A percentile compares a stretch with the other conserved stretches of the same genome.
These are phyloP conservation scores for Naja naja DNA, from an alignment of 2,113 vertebrate genomes.

Conservation along the genomic window DNA sequence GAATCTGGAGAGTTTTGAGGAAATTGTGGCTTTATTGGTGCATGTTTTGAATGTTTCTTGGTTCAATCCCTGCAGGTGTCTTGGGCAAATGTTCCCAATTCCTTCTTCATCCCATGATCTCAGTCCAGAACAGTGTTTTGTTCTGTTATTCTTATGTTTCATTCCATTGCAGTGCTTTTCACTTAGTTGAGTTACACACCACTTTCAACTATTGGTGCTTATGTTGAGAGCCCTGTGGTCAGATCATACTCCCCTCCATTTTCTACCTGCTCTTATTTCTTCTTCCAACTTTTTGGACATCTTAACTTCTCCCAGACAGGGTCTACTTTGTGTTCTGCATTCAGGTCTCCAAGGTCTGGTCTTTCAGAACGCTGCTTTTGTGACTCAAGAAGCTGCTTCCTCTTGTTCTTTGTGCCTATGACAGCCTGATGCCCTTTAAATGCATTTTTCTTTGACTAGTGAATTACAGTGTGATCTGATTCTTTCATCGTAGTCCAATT, in stretches of 20 bases:
- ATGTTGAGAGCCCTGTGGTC: not conserved
- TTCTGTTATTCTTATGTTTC: not conserved
- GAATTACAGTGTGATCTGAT: not conserved
- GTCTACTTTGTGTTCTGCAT: not conserved
- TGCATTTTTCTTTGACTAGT: not conserved
- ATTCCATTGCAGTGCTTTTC: not conserved
- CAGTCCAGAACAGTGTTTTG: not conserved
- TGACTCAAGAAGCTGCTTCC: not conserved
- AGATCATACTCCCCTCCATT: not conserved
- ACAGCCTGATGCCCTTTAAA: not conserved
- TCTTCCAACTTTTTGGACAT: not conserved
- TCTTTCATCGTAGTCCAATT: not conserved
- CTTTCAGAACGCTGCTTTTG: not conserved
- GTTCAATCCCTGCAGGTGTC: not conserved
- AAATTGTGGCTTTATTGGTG: not conserved
- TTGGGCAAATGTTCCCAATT: not conserved
- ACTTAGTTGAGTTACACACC: not conserved
- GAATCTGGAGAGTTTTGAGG: not conserved
- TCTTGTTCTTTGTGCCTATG: not conserved
- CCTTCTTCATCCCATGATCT: not conserved
- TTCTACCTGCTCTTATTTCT: not conserved
- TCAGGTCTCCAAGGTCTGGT: not conserved
- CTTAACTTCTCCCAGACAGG: not conserved
- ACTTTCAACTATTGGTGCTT: not conserved
- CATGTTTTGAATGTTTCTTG: not conserved